Base-by-base conservation (phyloP, 2,888 invertebrate genomes). In the Clitarchus hookeri region DNA sequence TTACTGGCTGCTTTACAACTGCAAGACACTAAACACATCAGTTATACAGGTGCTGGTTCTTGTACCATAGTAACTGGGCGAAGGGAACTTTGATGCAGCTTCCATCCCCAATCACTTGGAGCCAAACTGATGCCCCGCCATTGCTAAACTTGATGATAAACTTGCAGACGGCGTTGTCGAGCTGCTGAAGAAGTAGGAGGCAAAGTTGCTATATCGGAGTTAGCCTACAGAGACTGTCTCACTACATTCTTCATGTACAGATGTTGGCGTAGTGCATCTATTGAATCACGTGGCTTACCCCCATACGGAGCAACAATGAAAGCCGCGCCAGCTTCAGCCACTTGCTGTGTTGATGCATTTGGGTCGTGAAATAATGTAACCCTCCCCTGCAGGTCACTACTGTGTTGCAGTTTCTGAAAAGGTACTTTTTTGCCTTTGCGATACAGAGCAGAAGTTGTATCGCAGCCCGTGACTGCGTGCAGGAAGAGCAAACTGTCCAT, bases 51-150 rank as follows among this genome's bases (percentile, higher is more conserved):
- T 36, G 82, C 82, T 36, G 82, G 82, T 23, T 82, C 6, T 36
- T 44, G 19, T n/a, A 36, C 19, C n/a, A 13, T 23, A 6, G 13
- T 13, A 82, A 36, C n/a, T 6, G 82, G 44, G 19, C 4, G 19
- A 36, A 36, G 44, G 36, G 25, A n/a, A 36, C 44, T 6, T 3
- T 82, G 13, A 25, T 82, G 27, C 16, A 26, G 4, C 19, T 36
- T 82, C 27, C 82, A 82, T 82, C 82, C 82, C 82, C 82, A 82
- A 11, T 82, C 82, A 36, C 19, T 27, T 27, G 82, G 82, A 25
- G 12, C 44, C 0, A 80, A 27, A 27, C 25, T 13, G 12, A 26
- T 44, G 27, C 80, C 80, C 25, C n/a, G 8, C 82, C 82, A 82
- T 36, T 16, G 0, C 82, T 82, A 36, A n/a, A 65, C 8, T 82